phyloP scores from a whole-genome alignment of 2,888 invertebrate species.

The Sarcophaga rosellei region DNA sequence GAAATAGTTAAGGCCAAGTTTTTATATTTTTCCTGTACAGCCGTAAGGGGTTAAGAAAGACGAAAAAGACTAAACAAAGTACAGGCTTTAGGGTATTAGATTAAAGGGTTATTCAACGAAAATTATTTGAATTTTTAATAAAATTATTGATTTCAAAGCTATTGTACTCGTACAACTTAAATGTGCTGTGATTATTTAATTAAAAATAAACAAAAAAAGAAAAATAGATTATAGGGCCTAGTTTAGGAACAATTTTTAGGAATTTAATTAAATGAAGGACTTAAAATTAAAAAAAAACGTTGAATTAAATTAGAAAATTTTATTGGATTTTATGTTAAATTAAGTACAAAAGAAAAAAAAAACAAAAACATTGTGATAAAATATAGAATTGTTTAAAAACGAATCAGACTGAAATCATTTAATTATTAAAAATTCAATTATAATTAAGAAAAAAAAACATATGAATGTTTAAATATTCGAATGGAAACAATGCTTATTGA shows the following conservation, averaged over 20 bases:
- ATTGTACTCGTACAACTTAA: background rate
- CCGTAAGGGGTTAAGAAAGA: background rate
- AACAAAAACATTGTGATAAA: background rate
- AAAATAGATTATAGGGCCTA: background rate
- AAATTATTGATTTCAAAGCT: background rate
- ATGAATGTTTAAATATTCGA: background rate
- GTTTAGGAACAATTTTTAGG: background rate
- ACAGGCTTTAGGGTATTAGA: background rate
- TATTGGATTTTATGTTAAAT: background rate
- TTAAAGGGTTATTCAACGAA: too few relatives aligned
- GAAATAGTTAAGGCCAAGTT: background rate
- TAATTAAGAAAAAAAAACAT: background rate
- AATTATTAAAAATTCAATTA: background rate
- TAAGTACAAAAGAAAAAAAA: background rate
- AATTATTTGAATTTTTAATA: too few relatives aligned
- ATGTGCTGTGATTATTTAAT: conserved; percentile 39
- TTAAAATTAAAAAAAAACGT: too few relatives aligned
- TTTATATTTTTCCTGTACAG: background rate
- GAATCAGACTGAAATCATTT: background rate
- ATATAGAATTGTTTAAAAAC: background rate
- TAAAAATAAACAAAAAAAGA: background rate
- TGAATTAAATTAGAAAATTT: conserved; percentile 7
- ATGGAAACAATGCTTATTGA: too few relatives aligned
- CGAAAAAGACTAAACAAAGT: conserved; percentile 5
- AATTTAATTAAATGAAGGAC: background rate